These are phyloP conservation scores for Drosophila ustulata DNA, from an alignment of 2,888 invertebrate genomes.

Conservation along the genomic window DNA sequence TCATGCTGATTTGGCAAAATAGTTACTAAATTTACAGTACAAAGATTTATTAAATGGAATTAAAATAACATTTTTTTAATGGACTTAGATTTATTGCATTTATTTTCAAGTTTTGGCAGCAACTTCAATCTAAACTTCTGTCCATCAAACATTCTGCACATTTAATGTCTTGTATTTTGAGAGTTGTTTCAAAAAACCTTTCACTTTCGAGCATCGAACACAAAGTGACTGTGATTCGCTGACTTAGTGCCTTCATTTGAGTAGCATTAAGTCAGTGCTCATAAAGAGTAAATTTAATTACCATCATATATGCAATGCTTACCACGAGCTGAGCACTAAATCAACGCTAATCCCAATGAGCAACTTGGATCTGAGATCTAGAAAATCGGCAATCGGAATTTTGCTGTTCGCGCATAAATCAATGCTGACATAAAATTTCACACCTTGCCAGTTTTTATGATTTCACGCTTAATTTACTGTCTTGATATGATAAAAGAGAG, in stretches of 20 bases:
- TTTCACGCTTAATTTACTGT: constrained; percentile 78
- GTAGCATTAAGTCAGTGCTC: constrained; percentile 24
- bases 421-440: constrained; percentile 78
- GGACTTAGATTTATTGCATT: too few species aligned
- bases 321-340: constrained; percentile 47
- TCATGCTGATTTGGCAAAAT: too few species aligned
- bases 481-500: constrained; percentile 41
- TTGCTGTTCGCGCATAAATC: constrained; percentile 68
- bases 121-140: too few species aligned
- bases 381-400: constrained; percentile 32
- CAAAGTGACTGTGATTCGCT: constrained; percentile 1
- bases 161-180: too few species aligned
- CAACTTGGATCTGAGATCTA: constrained; percentile 31
- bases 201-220: constrained; percentile 14
- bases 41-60: too few species aligned
- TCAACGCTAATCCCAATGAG: constrained; percentile 51
- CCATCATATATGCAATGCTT: constrained; percentile 53
- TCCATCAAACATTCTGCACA: background rate
- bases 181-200: background rate
- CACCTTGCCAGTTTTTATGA: constrained; percentile 79
- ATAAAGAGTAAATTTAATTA: constrained; percentile 68
- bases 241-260: constrained; percentile 27
- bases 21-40: too few species aligned
- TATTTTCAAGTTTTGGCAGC: too few species aligned
- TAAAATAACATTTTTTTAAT: too few species aligned